Percentiles rank a stretch among this genome's conserved stretches.
These are phyloP conservation scores for Pleuronectes platessa DNA, from an alignment of 2,113 vertebrate species.

Conservation along the genomic window DNA sequence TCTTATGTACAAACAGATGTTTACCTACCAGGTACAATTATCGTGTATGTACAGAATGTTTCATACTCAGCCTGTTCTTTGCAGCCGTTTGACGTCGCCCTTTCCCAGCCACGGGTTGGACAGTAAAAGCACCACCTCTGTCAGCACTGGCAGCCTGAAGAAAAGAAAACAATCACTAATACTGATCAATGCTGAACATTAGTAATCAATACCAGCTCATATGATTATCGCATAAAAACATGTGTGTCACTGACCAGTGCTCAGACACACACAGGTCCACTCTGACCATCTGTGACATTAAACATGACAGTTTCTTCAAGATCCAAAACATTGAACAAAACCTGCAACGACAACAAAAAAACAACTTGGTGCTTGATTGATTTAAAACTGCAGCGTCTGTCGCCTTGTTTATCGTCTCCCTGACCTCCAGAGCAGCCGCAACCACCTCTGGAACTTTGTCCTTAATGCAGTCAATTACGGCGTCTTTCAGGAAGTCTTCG, in stretches of 20 bases:
- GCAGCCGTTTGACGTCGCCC: slow-evolving; percentile 48
- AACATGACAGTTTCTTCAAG: slow-evolving; percentile 78
- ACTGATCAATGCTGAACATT: not conserved
- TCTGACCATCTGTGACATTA: slow-evolving; percentile 86
- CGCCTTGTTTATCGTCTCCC: not conserved
- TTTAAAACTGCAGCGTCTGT: not conserved
- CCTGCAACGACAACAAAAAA: slow-evolving; percentile 68
- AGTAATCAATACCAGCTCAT: not conserved
- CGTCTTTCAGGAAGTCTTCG: slow-evolving; percentile 87
- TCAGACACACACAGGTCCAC: slow-evolving; percentile 78
- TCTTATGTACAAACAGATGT: no score
- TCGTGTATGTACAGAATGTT: no score
- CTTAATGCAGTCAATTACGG: slow-evolving; percentile 85
- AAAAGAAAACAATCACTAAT: not conserved
- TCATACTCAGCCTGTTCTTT: slow-evolving; percentile 69
- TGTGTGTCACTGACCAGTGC: slow-evolving; percentile 82
- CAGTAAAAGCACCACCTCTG: slow-evolving; percentile 79
- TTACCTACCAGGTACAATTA: no score
- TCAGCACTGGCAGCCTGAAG: slow-evolving; percentile 85
- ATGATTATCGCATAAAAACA: not conserved
- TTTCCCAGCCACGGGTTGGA: slow-evolving; percentile 72
- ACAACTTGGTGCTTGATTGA: not conserved
- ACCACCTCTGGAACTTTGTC: slow-evolving; percentile 90
- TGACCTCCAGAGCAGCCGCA: slow-evolving; percentile 86
- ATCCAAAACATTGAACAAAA: slow-evolving; percentile 76